Percentiles rank a stretch among this genome's conserved stretches.
phyloP scores from a whole-genome alignment of 2,888 invertebrate species.

The Diarsia brunnea region DNA sequence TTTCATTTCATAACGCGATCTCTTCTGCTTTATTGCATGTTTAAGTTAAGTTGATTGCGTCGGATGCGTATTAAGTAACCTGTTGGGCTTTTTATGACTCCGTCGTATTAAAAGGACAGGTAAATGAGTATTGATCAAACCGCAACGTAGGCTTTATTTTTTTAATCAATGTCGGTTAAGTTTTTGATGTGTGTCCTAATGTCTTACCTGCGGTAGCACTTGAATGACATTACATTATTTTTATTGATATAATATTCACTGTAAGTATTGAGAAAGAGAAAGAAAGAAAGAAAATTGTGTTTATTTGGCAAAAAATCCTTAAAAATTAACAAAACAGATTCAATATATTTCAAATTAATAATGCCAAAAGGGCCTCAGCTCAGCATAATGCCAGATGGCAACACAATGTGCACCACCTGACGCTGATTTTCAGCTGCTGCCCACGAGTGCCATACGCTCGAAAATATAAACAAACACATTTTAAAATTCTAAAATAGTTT shows the following conservation, averaged over 20 bases:
- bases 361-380: too few species aligned
- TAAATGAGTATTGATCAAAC: constrained; percentile 54
- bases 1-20: constrained; percentile 72
- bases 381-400: too few species aligned
- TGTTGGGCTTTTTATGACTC: constrained; percentile 34
- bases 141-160: constrained; percentile 46
- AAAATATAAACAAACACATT: too few species aligned
- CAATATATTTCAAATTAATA: too few species aligned
- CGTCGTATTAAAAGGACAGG: constrained; percentile 34
- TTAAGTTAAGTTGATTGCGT: constrained; percentile 46
- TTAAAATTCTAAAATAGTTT: too few species aligned
- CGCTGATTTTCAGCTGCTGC: too few species aligned
- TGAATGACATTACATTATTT: constrained; percentile 17
- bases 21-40: constrained; percentile 45
- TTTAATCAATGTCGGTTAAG: constrained; percentile 39
- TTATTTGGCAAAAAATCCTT: too few species aligned
- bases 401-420: too few species aligned
- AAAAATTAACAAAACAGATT: too few species aligned
- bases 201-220: constrained; percentile 7
- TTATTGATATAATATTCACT: neutral
- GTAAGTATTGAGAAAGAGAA: too few species aligned
- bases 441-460: too few species aligned
- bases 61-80: constrained; percentile 59
- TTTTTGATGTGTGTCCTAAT: constrained; percentile 20
- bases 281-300: too few species aligned